Percentiles rank a stretch among this genome's conserved stretches.
These are phyloP conservation scores for Rhopalosiphum maidis DNA, from an alignment of 1,140 invertebrate species.

Conservation along the genomic window DNA sequence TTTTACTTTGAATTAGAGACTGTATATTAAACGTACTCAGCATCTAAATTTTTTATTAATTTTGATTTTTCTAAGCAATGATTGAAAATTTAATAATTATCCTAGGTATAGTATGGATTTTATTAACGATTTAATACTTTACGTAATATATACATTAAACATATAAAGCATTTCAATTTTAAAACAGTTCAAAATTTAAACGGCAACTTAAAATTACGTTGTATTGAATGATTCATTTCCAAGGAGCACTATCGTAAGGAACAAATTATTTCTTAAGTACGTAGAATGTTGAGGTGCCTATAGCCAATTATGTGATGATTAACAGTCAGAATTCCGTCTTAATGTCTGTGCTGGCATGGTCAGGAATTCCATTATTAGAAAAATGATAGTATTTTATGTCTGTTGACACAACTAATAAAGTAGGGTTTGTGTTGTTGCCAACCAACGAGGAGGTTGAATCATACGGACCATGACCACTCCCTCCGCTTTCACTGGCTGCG, in stretches of 20 bases:
- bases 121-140: not conserved
- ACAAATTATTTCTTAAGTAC: not conserved
- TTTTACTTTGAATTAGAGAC: not conserved
- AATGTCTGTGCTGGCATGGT: not conserved
- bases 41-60: not conserved
- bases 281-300: not conserved
- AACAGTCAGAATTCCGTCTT: not conserved
- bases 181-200: not conserved
- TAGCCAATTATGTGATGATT: not conserved
- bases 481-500: slow-evolving; percentile 55
- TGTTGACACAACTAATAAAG: slow-evolving; percentile 31
- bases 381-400: slow-evolving; percentile 16
- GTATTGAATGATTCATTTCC: not conserved
- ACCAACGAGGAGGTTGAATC: slow-evolving; percentile 46
- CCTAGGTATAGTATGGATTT: not conserved
- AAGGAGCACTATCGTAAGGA: not conserved
- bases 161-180: too few species aligned
- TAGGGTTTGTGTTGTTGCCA: slow-evolving; percentile 33
- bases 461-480: slow-evolving; percentile 55
- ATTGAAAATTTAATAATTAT: not conserved
- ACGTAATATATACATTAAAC: not conserved
- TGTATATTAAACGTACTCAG: not conserved
- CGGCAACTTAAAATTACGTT: not conserved
- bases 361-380: slow-evolving; percentile 19
- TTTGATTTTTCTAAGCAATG: not conserved